A percentile compares a stretch with the other conserved stretches of the same genome.
phyloP scores from a whole-genome alignment of 1,140 invertebrate genomes.

The Maconellicoccus hirsutus region DNA sequence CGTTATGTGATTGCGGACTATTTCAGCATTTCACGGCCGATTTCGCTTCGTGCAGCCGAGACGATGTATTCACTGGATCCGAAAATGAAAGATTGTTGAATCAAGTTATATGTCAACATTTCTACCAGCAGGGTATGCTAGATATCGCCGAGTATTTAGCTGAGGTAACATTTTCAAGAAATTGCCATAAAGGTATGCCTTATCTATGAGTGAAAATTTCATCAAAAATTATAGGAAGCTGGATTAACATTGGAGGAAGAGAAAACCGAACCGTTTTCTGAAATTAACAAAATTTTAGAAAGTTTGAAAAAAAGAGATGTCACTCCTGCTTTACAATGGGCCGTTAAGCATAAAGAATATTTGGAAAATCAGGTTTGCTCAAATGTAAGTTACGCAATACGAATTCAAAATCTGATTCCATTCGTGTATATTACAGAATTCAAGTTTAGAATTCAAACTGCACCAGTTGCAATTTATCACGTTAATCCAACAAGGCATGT shows the following conservation, averaged over 20 bases:
- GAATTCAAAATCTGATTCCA: too few relatives aligned
- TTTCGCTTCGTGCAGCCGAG: conserved; percentile 75
- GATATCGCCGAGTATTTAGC: conserved; percentile 76
- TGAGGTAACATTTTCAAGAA: conserved; percentile 34
- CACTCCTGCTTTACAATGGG: conserved; percentile 69
- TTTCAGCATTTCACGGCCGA: conserved; percentile 77
- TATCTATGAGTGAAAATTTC: background rate
- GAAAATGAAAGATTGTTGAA: conserved; percentile 74
- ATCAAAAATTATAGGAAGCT: conserved; percentile 49
- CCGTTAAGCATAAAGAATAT: conserved; percentile 47
- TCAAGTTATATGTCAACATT: conserved; percentile 93
- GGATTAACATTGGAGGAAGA: conserved; percentile 53
- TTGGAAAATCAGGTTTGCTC: conserved; percentile 43
- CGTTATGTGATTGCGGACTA: too few relatives aligned
- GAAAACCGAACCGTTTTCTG: conserved; percentile 69
- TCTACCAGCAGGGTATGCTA: conserved; percentile 83
- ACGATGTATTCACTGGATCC: conserved; percentile 68
- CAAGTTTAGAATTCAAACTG: conserved; percentile 74
- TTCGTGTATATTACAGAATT: conserved; percentile 48
- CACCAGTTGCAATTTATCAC: conserved; percentile 62
- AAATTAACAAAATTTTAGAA: conserved; percentile 73
- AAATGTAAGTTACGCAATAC: background rate
- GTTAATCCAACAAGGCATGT: conserved; percentile 52
- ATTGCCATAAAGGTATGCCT: background rate
- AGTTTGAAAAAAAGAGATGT: conserved; percentile 65